A percentile compares a stretch with the other conserved stretches of the same genome.
Evolutionary conservation across 2,888 invertebrate species (phyloP).

Genomic region (Uloborus plumipes): DNA sequence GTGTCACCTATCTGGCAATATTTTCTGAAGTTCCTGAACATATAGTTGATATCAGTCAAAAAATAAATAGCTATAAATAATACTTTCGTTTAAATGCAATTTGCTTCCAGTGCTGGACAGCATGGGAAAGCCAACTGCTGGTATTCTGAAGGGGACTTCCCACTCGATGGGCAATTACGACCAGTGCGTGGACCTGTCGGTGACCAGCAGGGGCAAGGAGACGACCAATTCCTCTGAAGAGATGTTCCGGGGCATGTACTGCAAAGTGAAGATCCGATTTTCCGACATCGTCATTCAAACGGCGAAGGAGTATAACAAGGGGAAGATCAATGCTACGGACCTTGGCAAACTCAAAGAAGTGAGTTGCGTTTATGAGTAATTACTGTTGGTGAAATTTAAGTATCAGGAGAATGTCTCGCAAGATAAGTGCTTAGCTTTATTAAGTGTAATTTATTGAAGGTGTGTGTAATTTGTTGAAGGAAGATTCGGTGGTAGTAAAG

Average conservation of each 20-base stretch:
- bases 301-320: slow-evolving; percentile 24
- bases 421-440: too few species aligned
- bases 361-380: neutral
- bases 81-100: too few species aligned
- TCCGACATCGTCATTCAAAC: slow-evolving; percentile 20
- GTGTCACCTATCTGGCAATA: too few species aligned
- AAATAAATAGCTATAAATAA: too few species aligned
- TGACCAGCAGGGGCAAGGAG: slow-evolving; percentile 39
- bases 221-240: slow-evolving; percentile 17
- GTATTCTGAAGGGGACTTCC: slow-evolving; percentile 39
- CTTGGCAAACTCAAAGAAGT: slow-evolving; percentile 54
- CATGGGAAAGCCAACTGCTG: slow-evolving; percentile 42
- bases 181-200: slow-evolving; percentile 36
- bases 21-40: too few species aligned
- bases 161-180: slow-evolving; percentile 53
- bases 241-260: slow-evolving; percentile 53
- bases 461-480: too few species aligned
- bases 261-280: slow-evolving; percentile 31
- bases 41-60: too few species aligned
- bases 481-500: too few species aligned
- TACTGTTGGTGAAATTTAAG: too few species aligned
- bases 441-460: too few species aligned
- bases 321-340: slow-evolving; percentile 41
- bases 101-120: slow-evolving; percentile 45
- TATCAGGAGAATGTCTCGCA: too few species aligned